Percentiles rank a stretch among this genome's conserved stretches.
phyloP scores from a whole-genome alignment of 2,888 invertebrate species.

The Graphium colonna region DNA sequence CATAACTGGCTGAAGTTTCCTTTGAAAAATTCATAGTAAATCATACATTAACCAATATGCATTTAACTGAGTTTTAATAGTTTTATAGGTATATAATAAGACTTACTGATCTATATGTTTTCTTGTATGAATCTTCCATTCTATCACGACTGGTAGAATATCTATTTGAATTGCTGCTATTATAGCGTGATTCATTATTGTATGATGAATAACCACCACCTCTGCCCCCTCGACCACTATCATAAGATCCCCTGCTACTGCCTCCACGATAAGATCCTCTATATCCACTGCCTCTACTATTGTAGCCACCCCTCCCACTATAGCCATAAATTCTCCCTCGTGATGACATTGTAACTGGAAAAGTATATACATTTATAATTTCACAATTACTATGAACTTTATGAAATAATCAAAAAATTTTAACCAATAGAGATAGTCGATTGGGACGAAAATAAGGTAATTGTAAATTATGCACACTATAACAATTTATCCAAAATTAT shows the following conservation, averaged over 20 bases:
- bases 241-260: slow-evolving; percentile 60
- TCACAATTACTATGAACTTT: no score
- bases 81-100: background rate
- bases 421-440: no score
- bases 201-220: slow-evolving; percentile 65
- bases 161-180: slow-evolving; percentile 55
- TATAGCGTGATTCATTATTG: slow-evolving; percentile 66
- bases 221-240: slow-evolving; percentile 61
- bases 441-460: no score
- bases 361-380: no score
- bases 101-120: slow-evolving; percentile 70
- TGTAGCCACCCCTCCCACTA: slow-evolving; percentile 54
- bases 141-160: slow-evolving; percentile 61
- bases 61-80: background rate
- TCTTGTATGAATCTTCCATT: slow-evolving; percentile 72
- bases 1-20: slow-evolving; percentile 72
- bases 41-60: slow-evolving; percentile 18
- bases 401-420: no score
- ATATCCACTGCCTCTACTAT: slow-evolving; percentile 55
- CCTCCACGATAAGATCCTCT: slow-evolving; percentile 65
- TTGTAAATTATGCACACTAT: no score
- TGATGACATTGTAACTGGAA: slow-evolving; percentile 60
- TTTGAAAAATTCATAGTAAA: slow-evolving; percentile 35
- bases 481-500: no score
- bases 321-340: slow-evolving; percentile 67